Base-by-base conservation (phyloP, 2,888 invertebrate species). In the Priocnemis perturbator region DNA sequence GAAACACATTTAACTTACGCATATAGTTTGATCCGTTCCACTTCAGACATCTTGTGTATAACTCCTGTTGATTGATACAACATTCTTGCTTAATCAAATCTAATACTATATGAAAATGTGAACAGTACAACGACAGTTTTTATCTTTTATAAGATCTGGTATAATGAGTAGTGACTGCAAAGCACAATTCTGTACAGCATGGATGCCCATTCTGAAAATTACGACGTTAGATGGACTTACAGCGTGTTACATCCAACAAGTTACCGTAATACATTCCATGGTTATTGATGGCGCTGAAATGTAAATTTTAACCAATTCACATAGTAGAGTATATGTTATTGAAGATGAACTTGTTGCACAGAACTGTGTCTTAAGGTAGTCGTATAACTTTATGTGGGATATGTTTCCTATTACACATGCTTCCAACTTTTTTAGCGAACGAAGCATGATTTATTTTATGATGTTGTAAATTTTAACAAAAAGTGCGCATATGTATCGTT, bases 91-190 rank as follows among this genome's bases (percentile, higher is more conserved):
- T 64, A 69, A 78, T 76, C 71, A 68, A 79, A 59, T 76, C 67
- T 65, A 9, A 50, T 56, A 67, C 63, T 68, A 76, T 68, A 72
- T 52, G 57, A 53, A 69, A 50, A 68, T 61, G 60, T 67, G 64
- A 79, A 74, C 78, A 81, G 81, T 79, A 79, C 79, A 79, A 79
- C 79, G 79, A 79, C 81, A 78, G 76, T 68, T 79, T 81, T 79
- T 78, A 76, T 81, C 76, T 81, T 79, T 79, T 81, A 71, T 79
- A 81, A 81, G 67, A 55, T 73, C 74, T 60, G 71, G 60, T 69
- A 66, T 78, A 72, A 73, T 56, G 68, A 65, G 64, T 76, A 78
- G 69, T 72, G 69, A 75, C 64, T 74, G 57, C 71, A 73, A 69
- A 62, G 76, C 71, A 69, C 55, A 26, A 71, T 74, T 73, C 65